phyloP scores from a whole-genome alignment of 2,888 invertebrate genomes.

The Antheraea yamamai region DNA sequence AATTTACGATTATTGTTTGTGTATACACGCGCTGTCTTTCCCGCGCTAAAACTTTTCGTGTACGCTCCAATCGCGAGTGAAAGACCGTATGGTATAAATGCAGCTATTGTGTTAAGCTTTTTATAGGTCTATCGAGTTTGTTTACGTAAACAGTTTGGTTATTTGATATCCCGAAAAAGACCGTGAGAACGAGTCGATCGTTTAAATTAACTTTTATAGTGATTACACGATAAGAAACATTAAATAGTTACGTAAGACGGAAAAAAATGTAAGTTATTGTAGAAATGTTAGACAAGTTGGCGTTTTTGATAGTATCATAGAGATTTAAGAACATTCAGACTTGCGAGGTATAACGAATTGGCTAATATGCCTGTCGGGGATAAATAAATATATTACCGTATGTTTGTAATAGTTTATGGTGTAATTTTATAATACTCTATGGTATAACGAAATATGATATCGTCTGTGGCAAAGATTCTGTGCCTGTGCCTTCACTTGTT shows the following conservation, averaged over 20 bases:
- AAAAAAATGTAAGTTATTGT: not conserved
- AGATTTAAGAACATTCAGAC: not conserved
- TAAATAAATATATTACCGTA: too few relatives aligned
- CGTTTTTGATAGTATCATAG: not conserved
- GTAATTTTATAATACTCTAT: too few relatives aligned
- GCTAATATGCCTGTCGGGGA: too few relatives aligned
- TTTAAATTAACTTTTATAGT: conserved; percentile 11
- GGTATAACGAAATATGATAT: too few relatives aligned
- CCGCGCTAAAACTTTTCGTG: too few relatives aligned
- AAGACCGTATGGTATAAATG: not conserved
- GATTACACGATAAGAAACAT: conserved; percentile 9
- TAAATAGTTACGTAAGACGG: not conserved
- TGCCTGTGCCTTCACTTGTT: too few relatives aligned
- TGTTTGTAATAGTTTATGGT: too few relatives aligned
- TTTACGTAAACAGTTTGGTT: conserved; percentile 5
- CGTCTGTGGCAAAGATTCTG: too few relatives aligned
- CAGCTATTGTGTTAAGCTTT: not conserved
- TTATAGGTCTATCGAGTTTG: conserved; percentile 4
- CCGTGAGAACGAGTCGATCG: conserved; percentile 8
- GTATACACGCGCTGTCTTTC: too few relatives aligned
- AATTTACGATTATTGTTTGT: too few relatives aligned
- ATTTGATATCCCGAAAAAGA: conserved; percentile 10
- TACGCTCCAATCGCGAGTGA: too few relatives aligned
- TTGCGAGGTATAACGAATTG: too few relatives aligned
- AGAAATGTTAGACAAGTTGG: not conserved